phyloP scores from a whole-genome alignment of 2,113 vertebrate genomes.

The Semicossyphus pulcher region DNA sequence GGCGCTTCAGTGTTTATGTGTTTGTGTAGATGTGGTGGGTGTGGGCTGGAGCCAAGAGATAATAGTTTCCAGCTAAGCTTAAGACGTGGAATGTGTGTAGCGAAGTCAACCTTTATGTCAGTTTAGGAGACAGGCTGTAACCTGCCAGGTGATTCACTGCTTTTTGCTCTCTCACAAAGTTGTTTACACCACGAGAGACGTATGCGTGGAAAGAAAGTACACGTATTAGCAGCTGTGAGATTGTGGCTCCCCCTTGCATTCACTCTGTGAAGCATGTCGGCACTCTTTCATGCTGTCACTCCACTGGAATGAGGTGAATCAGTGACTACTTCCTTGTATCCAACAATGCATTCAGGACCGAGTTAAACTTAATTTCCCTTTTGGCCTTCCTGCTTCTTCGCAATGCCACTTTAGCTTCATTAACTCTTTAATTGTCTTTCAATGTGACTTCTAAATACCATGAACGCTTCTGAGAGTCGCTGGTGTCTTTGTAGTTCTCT shows the following conservation, averaged over 20 bases:
- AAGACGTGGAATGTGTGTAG: slow-evolving; percentile 55
- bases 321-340: slow-evolving; percentile 21
- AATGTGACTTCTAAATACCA: slow-evolving; percentile 24
- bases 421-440: slow-evolving; percentile 7
- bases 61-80: slow-evolving; percentile 53
- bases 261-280: slow-evolving; percentile 18
- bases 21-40: slow-evolving; percentile 38
- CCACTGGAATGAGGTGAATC: slow-evolving; percentile 42
- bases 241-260: slow-evolving; percentile 20
- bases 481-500: slow-evolving; percentile 51
- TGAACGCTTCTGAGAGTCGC: slow-evolving; percentile 2
- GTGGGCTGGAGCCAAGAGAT: slow-evolving; percentile 41
- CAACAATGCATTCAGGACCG: slow-evolving; percentile 19
- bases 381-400: neutral
- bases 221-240: slow-evolving; percentile 25
- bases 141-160: slow-evolving; percentile 65
- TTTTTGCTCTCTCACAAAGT: slow-evolving; percentile 26
- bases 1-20: slow-evolving; percentile 37
- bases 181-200: slow-evolving; percentile 25
- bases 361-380: neutral
- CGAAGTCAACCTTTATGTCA: slow-evolving; percentile 33
- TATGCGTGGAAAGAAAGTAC: slow-evolving; percentile 2
- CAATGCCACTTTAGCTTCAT: slow-evolving; percentile 32
- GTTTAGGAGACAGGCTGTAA: slow-evolving; percentile 54
- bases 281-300: slow-evolving; percentile 52